These are phyloP conservation scores for Thalassaphorura encarpata DNA, from an alignment of 1,140 invertebrate genomes.

Conservation along the genomic window DNA sequence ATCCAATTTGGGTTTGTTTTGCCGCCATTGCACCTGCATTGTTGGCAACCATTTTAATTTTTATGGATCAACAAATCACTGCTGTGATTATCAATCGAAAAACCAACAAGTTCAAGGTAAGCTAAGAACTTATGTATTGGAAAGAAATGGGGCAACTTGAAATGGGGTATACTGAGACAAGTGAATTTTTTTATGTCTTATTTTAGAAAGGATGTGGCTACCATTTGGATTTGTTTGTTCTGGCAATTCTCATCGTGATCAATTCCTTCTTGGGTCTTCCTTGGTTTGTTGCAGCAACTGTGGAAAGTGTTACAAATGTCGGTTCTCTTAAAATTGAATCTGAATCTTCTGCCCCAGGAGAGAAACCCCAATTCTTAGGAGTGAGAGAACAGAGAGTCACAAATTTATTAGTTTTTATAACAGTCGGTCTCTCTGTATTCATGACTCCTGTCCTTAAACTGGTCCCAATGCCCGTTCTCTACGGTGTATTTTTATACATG, in stretches of 20 bases:
- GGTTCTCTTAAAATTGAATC: conserved; percentile 37
- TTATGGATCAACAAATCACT: conserved; percentile 99
- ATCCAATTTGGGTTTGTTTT: conserved; percentile 35
- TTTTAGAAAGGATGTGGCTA: conserved; percentile 88
- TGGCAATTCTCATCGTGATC: conserved; percentile 36
- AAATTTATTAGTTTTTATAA: conserved; percentile 36
- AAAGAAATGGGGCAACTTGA: neutral
- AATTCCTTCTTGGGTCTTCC: conserved; percentile 42
- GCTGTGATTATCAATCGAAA: conserved; percentile 97
- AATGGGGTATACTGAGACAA: neutral
- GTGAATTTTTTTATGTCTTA: neutral
- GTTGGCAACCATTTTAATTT: conserved; percentile 43
- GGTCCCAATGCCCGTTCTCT: conserved; percentile 49
- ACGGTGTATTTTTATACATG: conserved; percentile 57
- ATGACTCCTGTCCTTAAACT: conserved; percentile 36
- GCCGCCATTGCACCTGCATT: conserved; percentile 34
- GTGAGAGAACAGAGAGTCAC: conserved; percentile 41
- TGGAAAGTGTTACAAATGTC: conserved; percentile 38
- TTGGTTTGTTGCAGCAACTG: conserved; percentile 43
- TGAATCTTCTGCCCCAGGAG: conserved; percentile 37
- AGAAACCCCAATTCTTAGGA: conserved; percentile 39
- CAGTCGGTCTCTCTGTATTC: conserved; percentile 39
- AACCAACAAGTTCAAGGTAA: conserved; percentile 74
- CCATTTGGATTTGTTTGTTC: conserved; percentile 81
- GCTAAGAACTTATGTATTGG: neutral